Evolutionary conservation across 2,888 invertebrate genomes (phyloP).

Genomic region (Noctua comes): DNA sequence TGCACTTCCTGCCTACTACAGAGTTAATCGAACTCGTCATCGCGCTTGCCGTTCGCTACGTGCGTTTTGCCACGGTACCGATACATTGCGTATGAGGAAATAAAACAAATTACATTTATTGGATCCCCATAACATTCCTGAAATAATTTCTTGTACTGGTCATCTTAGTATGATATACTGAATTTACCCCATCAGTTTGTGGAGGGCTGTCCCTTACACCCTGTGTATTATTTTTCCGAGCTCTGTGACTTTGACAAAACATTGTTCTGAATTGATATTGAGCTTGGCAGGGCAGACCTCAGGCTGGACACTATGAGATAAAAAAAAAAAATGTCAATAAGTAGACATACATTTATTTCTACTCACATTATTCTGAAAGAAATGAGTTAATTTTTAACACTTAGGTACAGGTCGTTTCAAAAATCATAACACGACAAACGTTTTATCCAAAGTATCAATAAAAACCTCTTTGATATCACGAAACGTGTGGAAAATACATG

Average conservation of each 20-base stretch:
- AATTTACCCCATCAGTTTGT: too few relatives aligned
- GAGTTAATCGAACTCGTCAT: too few relatives aligned
- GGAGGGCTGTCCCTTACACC: too few relatives aligned
- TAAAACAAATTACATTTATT: too few relatives aligned
- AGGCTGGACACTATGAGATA: not conserved
- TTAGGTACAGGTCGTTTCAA: not conserved
- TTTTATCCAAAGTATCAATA: constrained; percentile 61
- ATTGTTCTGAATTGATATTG: not conserved
- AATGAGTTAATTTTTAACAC: constrained; percentile 20
- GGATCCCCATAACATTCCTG: too few relatives aligned
- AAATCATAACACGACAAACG: constrained; percentile 26
- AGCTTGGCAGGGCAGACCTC: not conserved
- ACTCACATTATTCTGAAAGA: not conserved
- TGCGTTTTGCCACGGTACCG: too few relatives aligned
- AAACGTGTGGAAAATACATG: constrained; percentile 71
- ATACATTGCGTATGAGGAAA: too few relatives aligned
- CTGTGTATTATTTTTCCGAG: not conserved
- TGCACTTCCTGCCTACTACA: too few relatives aligned
- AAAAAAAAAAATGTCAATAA: not conserved
- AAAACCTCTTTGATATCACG: constrained; percentile 70
- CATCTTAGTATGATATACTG: too few relatives aligned
- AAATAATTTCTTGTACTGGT: too few relatives aligned
- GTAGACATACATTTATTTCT: not conserved
- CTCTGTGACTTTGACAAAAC: not conserved
- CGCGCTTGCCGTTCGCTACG: too few relatives aligned